phyloP scores from a whole-genome alignment of 2,113 vertebrate species.

The Onychorhynchus coronatus region DNA sequence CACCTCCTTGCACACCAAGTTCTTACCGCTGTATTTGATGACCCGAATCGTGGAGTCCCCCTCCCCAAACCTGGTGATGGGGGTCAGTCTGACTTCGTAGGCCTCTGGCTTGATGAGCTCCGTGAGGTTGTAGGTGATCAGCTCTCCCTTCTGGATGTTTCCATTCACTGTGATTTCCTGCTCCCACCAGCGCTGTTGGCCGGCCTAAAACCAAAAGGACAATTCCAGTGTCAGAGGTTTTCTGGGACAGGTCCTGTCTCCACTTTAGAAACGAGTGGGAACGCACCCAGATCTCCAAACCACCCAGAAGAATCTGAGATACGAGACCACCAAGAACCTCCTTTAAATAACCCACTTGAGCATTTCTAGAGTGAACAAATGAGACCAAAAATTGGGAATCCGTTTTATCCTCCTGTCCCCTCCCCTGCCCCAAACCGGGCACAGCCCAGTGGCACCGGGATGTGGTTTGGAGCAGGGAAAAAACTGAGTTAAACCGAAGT shows the following conservation, averaged over 20 bases:
- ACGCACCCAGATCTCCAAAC: no score
- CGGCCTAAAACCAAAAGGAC: constrained; percentile 77
- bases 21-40: constrained; percentile 95
- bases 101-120: constrained; percentile 94
- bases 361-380: neutral
- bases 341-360: rapidly evolving
- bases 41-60: constrained; percentile 93
- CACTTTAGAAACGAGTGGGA: rapidly evolving
- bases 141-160: constrained; percentile 89
- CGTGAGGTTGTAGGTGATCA: constrained; percentile 95
- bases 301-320: no score
- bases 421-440: neutral
- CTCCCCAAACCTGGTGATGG: constrained; percentile 94
- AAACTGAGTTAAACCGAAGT: rapidly evolving
- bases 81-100: constrained; percentile 93
- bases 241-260: neutral
- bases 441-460: neutral
- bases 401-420: neutral
- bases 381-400: neutral
- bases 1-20: neutral
- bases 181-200: constrained; percentile 96
- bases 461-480: neutral
- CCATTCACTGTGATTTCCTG: constrained; percentile 93
- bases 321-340: rapidly evolving
- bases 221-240: neutral